Conservation (phyloP, 2,888 invertebrate genomes). For the Plemyria rubiginata region DNA sequence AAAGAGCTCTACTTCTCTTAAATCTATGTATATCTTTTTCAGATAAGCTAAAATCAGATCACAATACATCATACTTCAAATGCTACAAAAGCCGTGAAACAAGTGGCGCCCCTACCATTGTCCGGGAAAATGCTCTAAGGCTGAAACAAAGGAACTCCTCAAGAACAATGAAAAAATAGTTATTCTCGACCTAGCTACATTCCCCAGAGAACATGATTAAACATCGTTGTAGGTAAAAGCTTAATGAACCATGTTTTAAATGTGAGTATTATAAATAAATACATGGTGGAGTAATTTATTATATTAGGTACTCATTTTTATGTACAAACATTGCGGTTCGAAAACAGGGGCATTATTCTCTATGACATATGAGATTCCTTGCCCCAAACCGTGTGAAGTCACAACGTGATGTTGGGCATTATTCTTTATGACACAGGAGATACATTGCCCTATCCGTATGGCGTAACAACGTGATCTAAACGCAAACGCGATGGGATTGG, state of each 20-base stretch:
- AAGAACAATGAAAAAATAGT: slow-evolving; percentile 25
- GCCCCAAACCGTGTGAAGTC: too few species aligned
- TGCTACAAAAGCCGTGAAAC: slow-evolving; percentile 16
- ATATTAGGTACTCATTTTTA: too few species aligned
- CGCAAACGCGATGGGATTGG: too few species aligned
- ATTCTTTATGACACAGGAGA: too few species aligned
- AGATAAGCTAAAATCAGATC: slow-evolving; percentile 7
- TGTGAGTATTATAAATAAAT: background rate
- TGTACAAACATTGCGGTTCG: too few species aligned
- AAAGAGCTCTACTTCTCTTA: too few species aligned
- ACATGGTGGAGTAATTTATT: background rate
- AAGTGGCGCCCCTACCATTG: slow-evolving; percentile 16
- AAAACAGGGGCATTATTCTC: too few species aligned
- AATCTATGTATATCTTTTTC: too few species aligned
- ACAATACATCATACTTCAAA: slow-evolving; percentile 13
- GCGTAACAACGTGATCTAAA: too few species aligned
- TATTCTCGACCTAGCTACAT: slow-evolving; percentile 3
- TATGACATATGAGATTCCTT: too few species aligned
- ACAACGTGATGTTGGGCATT: too few species aligned
- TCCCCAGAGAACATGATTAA: slow-evolving; percentile 5
- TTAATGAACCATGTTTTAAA: background rate
- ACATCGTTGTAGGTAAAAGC: background rate
- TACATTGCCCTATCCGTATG: too few species aligned
- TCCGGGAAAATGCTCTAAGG: slow-evolving; percentile 12
- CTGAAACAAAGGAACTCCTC: slow-evolving; percentile 22